These are phyloP conservation scores for Melinopterus prodromus DNA, from an alignment of 2,888 invertebrate species.

Conservation along the genomic window DNA sequence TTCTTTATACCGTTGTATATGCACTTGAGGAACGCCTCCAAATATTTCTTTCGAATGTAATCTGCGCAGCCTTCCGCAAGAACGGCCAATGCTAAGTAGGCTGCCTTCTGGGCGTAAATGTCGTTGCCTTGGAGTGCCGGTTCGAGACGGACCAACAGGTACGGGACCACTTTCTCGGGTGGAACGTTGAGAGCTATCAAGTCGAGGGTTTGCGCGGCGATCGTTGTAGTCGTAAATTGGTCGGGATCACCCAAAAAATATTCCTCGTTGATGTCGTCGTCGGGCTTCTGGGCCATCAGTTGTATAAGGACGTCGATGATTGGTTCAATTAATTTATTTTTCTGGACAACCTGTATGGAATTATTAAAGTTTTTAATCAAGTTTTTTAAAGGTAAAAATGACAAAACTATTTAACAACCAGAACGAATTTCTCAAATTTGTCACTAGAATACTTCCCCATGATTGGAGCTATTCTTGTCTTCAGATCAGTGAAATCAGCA, in stretches of 20 bases:
- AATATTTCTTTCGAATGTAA: slow-evolving; percentile 74
- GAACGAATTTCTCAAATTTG: too few species aligned
- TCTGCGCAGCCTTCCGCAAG: slow-evolving; percentile 83
- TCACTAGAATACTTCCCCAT: too few species aligned
- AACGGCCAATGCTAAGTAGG: slow-evolving; percentile 77
- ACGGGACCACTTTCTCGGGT: slow-evolving; percentile 78
- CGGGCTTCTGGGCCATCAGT: slow-evolving; percentile 71
- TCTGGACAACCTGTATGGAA: slow-evolving; percentile 63
- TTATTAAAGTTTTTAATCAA: not conserved
- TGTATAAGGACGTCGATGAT: slow-evolving; percentile 73
- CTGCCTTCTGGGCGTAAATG: slow-evolving; percentile 73
- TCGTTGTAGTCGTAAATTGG: slow-evolving; percentile 69
- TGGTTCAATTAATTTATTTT: slow-evolving; percentile 75
- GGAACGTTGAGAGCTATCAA: slow-evolving; percentile 77
- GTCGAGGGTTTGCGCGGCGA: slow-evolving; percentile 79
- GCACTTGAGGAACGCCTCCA: slow-evolving; percentile 73
- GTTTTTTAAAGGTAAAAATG: not conserved
- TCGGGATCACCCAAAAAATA: slow-evolving; percentile 71
- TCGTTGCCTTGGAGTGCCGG: slow-evolving; percentile 70
- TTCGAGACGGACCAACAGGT: slow-evolving; percentile 70
- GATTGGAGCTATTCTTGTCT: too few species aligned
- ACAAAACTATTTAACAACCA: too few species aligned
- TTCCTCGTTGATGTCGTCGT: slow-evolving; percentile 70
- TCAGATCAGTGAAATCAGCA: too few species aligned
- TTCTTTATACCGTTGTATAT: slow-evolving; percentile 76